Base-by-base conservation (phyloP, 2,888 invertebrate species). In the Linhomoeus sp. region DNA sequence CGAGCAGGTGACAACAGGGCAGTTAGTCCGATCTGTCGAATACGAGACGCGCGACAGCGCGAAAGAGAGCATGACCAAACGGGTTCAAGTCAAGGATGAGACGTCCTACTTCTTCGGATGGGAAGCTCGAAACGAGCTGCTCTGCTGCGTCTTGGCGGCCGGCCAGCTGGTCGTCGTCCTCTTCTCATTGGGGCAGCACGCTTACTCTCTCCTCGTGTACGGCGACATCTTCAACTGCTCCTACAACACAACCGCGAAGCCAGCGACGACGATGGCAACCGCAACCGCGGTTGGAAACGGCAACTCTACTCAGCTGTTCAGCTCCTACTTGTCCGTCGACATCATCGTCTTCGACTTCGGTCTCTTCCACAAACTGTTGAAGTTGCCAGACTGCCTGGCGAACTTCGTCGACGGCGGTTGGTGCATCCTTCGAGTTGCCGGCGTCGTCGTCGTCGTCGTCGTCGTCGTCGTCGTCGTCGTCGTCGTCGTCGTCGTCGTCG, bases 321-420 rank as follows among this genome's bases (percentile, higher is more conserved):
- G 29, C 20, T 12, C n/a, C 20, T 57, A 58, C 41, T 53, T 59
- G 24, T 47, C 50, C 3, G 50, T 52, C 44, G 59, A 59, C 46
- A 52, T 58, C 45, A 57, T 58, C 43, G 57, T 58, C 42, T 58
- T 57, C 51, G 57, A 58, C 45, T 57, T 57, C 47, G 56, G 57
- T 12, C 52, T 58, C 3, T 58, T 59, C 46, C 56, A 57, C 46
- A 54, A 54, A 42, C 46, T 58, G 20, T 56, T 58, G 3, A 5
- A 56, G 56, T 56, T 57, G 12, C 54, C 57, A 52, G 56, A 57
- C 48, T 59, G 59, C 47, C 58, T 59, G 23, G 58, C 59, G 17
- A 58, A 58, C 49, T 57, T 58, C 41, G 46, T 59, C 22, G 59
- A 59, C 42, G 59, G 59, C 12, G 59, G 49, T 19, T 47, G 46